Evolutionary conservation across 2,113 vertebrate species (phyloP).

Genomic region (Salvelinus fontinalis): DNA sequence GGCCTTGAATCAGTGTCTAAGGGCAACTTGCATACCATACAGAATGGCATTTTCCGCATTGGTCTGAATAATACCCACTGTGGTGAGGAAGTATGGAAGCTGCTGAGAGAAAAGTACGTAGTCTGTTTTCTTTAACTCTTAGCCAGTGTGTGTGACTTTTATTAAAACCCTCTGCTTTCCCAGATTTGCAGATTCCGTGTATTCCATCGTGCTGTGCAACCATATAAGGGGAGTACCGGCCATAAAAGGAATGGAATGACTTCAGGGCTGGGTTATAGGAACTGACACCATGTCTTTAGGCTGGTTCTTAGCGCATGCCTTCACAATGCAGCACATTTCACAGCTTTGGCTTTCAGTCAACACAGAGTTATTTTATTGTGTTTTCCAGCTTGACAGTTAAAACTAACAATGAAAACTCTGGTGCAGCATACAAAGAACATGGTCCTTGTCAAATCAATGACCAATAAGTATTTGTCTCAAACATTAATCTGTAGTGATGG

Average conservation of each 20-base stretch:
- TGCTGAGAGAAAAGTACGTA: too few species aligned
- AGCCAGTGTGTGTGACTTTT: slow-evolving; percentile 20
- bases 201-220: slow-evolving; percentile 53
- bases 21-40: too few species aligned
- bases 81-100: too few species aligned
- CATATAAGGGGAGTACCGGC: slow-evolving; percentile 59
- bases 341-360: slow-evolving; percentile 29
- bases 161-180: slow-evolving; percentile 46
- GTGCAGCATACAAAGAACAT: slow-evolving; percentile 1
- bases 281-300: slow-evolving; percentile 52
- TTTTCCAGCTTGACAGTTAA: not conserved
- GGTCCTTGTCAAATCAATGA: not conserved
- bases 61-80: too few species aligned
- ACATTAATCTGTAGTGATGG: not conserved
- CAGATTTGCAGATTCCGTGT: slow-evolving; percentile 59
- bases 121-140: too few species aligned
- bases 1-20: too few species aligned
- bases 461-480: not conserved
- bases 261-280: slow-evolving; percentile 46
- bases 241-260: slow-evolving; percentile 59
- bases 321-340: slow-evolving; percentile 28
- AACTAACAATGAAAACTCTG: not conserved
- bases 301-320: slow-evolving; percentile 27
- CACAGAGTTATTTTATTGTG: slow-evolving; percentile 26
- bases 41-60: too few species aligned